Evolutionary conservation across 2,888 invertebrate species (phyloP).

Genomic region (Clitarchus hookeri): DNA sequence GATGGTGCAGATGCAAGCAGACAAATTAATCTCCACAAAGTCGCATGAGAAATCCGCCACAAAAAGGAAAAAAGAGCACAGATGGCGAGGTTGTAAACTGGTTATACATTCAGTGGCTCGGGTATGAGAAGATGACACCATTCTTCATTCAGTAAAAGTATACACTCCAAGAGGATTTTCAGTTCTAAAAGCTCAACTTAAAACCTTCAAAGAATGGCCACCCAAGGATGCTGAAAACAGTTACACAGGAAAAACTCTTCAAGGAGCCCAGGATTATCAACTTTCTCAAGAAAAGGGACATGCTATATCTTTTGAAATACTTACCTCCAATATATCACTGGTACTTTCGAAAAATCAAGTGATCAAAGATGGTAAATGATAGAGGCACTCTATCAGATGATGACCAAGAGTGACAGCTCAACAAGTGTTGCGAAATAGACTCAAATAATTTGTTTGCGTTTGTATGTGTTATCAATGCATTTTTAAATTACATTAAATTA

Average conservation of each 20-base stretch:
- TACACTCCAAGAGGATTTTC: neutral
- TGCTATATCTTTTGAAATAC: conserved; percentile 15
- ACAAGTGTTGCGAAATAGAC: neutral
- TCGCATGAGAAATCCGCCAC: neutral
- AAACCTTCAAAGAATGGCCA: neutral
- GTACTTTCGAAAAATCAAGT: neutral
- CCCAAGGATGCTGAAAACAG: neutral
- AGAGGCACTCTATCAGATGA: conserved; percentile 2
- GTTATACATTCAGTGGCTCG: too few relatives aligned
- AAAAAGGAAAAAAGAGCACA: conserved; percentile 3
- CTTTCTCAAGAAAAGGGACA: neutral
- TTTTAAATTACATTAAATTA: too few relatives aligned
- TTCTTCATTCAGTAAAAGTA: neutral
- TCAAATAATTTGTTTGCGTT: too few relatives aligned
- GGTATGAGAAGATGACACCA: neutral
- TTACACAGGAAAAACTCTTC: neutral
- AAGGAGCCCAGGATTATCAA: neutral
- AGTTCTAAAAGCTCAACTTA: neutral
- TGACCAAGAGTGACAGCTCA: neutral
- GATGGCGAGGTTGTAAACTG: too few relatives aligned
- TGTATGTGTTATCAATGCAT: too few relatives aligned
- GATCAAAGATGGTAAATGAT: neutral
- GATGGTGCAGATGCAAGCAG: conserved; percentile 10
- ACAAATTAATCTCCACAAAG: neutral
- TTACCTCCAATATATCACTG: neutral